Evolutionary conservation across 2,797 vertebrate species (phyloP).

Genomic region (Phataginus tetradactyla): DNA sequence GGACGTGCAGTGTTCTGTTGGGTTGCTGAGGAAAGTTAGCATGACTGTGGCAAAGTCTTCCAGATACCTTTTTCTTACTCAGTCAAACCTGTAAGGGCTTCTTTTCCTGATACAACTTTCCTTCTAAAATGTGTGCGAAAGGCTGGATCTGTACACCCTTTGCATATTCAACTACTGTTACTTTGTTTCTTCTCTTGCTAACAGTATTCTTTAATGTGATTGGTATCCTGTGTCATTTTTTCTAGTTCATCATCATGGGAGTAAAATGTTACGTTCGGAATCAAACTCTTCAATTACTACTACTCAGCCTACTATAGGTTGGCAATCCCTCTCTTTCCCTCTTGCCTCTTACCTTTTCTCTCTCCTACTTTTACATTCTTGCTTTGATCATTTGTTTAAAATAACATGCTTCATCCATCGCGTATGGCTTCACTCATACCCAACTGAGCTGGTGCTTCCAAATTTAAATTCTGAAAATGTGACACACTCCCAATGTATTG

Average conservation of each 20-base stretch:
- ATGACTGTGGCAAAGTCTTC: background rate
- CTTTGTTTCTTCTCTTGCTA: conserved; percentile 91
- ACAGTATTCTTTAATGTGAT: conserved; percentile 91
- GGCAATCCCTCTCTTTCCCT: conserved; percentile 97
- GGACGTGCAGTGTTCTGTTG: background rate
- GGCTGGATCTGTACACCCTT: conserved; percentile 79
- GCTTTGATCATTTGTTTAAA: conserved; percentile 86
- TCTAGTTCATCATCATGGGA: conserved; percentile 99
- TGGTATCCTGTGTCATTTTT: conserved; percentile 94
- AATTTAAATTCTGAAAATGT: conserved; percentile 74
- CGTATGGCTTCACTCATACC: conserved; percentile 85
- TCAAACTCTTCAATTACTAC: conserved; percentile 99
- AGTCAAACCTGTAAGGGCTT: background rate
- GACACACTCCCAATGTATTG: conserved; percentile 80
- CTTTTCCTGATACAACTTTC: conserved; percentile 63
- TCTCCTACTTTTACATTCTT: conserved; percentile 87
- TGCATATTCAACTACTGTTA: conserved; percentile 86
- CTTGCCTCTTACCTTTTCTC: conserved; percentile 82
- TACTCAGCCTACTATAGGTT: conserved; percentile 99
- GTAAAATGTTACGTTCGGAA: conserved; percentile 99
- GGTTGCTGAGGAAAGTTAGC: background rate
- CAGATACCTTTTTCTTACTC: background rate
- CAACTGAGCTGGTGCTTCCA: conserved; percentile 86
- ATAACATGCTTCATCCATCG: conserved; percentile 82
- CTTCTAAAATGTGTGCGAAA: conserved; percentile 80